Percentiles rank a stretch among this genome's conserved stretches.
Evolutionary conservation across 2,888 invertebrate species (phyloP).

Genomic region (Icerya purchasi): DNA sequence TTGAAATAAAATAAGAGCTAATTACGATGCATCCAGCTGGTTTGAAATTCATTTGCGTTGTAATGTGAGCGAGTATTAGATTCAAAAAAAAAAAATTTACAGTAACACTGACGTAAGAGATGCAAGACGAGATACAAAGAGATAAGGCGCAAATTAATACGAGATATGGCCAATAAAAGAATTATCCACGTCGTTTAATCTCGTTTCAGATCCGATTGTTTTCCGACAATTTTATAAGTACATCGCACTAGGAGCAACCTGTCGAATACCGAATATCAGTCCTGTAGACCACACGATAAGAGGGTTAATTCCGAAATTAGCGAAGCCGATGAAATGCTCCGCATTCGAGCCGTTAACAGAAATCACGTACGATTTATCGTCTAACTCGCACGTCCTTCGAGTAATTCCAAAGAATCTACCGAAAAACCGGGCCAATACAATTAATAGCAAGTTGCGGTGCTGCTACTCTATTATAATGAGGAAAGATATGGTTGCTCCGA

Average conservation of each 20-base stretch:
- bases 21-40: too few species aligned
- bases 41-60: too few species aligned
- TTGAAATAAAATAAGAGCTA: too few species aligned
- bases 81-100: too few species aligned
- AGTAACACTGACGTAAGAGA: too few species aligned
- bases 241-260: constrained; percentile 35
- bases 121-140: too few species aligned
- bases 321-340: constrained; percentile 27
- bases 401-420: not conserved
- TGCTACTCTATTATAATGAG: constrained; percentile 24
- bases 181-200: too few species aligned
- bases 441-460: constrained; percentile 19
- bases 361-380: not conserved
- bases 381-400: not conserved
- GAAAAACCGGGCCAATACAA: not conserved
- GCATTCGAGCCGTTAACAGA: constrained; percentile 15
- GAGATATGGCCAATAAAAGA: too few species aligned
- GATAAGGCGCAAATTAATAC: too few species aligned
- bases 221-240: too few species aligned
- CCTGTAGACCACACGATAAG: constrained; percentile 30
- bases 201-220: too few species aligned
- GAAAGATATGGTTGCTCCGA: constrained; percentile 9
- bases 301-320: constrained; percentile 30
- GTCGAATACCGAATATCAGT: constrained; percentile 38
- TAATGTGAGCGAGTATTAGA: too few species aligned